Evolutionary conservation across 2,888 invertebrate genomes (phyloP).

Genomic region (Hipparchia semele): DNA sequence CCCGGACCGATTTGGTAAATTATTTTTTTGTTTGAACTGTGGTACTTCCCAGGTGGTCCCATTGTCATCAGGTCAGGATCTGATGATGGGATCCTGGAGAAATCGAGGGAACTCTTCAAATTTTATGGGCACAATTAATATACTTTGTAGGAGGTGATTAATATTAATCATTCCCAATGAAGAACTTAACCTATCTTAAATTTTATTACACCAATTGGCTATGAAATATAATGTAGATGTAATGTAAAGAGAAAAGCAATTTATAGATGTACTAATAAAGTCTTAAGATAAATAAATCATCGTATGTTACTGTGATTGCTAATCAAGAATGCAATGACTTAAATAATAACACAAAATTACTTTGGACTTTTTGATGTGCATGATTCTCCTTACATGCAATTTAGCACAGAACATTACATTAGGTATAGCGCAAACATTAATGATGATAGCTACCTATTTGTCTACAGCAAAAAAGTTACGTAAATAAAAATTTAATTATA

Average conservation of each 20-base stretch:
- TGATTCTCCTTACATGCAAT: not conserved
- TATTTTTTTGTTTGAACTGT: not conserved
- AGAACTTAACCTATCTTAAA: too few relatives aligned
- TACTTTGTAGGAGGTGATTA: too few relatives aligned
- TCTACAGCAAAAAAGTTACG: slow-evolving; percentile 16
- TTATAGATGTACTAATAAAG: not conserved
- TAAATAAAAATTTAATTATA: slow-evolving; percentile 14
- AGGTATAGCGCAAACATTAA: slow-evolving; percentile 5
- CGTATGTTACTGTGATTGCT: not conserved
- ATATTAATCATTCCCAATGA: too few relatives aligned
- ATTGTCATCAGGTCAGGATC: too few relatives aligned
- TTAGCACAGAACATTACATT: slow-evolving; percentile 7
- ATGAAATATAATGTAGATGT: too few relatives aligned
- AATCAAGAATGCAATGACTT: not conserved
- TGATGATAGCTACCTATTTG: slow-evolving; percentile 20
- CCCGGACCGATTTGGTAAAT: not conserved
- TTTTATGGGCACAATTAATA: too few relatives aligned
- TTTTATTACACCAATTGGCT: too few relatives aligned
- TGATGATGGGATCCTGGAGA: too few relatives aligned
- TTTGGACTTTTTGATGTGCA: not conserved
- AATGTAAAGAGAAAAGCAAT: too few relatives aligned
- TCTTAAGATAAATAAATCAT: not conserved
- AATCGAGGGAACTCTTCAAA: too few relatives aligned
- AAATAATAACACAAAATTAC: not conserved
- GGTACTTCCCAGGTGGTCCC: too few relatives aligned